Evolutionary conservation across 2,888 invertebrate genomes (phyloP), one percentile per base, ranked within the genome.

Genomic region (Phaedon cochleariae): DNA sequence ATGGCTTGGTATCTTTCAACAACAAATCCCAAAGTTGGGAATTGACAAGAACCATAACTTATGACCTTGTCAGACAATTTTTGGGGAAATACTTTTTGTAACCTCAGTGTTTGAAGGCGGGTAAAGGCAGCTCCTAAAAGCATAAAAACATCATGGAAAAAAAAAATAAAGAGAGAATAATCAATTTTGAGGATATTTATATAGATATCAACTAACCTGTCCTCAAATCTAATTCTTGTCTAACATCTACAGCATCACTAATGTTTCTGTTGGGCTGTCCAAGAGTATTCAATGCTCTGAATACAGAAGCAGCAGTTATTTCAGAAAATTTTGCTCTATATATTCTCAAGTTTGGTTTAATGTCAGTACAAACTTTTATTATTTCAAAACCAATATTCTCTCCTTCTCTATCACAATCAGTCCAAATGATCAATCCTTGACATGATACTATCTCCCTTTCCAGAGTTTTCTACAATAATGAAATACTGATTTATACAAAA

Each of bases 1-100:
- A 96, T 92, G 21, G 96, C 95, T 79, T 96, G 91, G 81, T 94
- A 98, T 58, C 99, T 88, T 82, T 99, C 97, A 0, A 97, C 98
- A n/a, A 99, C 98, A 87, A 99, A 99, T 1, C 99, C 99, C n/a
- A 99, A 85, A 0, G 99, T 99, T 4, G 99, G 99, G 83, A 99
- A 98, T 84, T 99, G 99, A 80, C 99, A 99, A 64, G 96, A 97
- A 1, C 99, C 99, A 82, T 99, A 99, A 83, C 98, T 98, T 52
- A 99, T 92, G 1, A 98, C 82, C 80, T 92, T 91, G 61, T 94
- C 89, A 0, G 90, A 87, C 57, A 95, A 85, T 73, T 88, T 89
- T 37, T 85, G 84, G 0, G 94, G 94, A 79, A 95, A 95, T 9
- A 92, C 88, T 77, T 90, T 90, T 79, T 93, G 92, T 5, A 98